Evolutionary conservation across 2,797 vertebrate species (phyloP), one percentile per base, ranked within the genome.

Genomic region (Notoglanidium macrostoma): DNA sequence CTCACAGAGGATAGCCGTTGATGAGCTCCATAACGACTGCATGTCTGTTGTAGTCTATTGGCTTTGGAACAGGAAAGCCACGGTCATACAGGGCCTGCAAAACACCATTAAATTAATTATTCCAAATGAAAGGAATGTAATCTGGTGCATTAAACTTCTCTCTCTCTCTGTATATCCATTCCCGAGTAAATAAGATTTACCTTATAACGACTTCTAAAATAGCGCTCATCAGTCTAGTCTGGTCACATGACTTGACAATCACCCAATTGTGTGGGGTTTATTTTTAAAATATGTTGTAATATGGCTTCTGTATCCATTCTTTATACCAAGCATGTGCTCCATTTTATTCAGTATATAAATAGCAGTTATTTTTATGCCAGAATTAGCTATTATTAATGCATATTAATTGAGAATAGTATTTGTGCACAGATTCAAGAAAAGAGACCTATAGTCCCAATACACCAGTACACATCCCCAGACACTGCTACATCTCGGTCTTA

Each of bases 1-100:
- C 98, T 96, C 93, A 99, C 98, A 99, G 91, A 44, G 98, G 98
- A 93, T 97, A 98, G 86, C 98, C 98, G 94, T 96, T 97, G 91
- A 99, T 96, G 88, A 99, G 96, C 92, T 98, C 98, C 98, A 99
- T 99, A 89, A 99, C 95, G 14, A 99, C 95, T 17, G 98, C 97
- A 89, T 99, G 98, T 88, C 98, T 96, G 93, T 99, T 99, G 90
- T 97, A 99, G 94, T 99, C 98, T 89, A 98, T 87, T 85, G 98
- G 98, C 91, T 97, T 98, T 72, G 98, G 98, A 92, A 99, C 98
- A 74, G 98, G 98, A 95, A 99, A 99, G 85, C 97, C 96, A 93
- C 95, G 94, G 49, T 99, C 98, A 92, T 98, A 96, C 89, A 98
- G 92, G 1, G 93, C 97, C 97, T 98, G 90, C 87, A 67, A 89